phyloP scores from a whole-genome alignment of 2,888 invertebrate genomes.

The Therioaphis trifolii region DNA sequence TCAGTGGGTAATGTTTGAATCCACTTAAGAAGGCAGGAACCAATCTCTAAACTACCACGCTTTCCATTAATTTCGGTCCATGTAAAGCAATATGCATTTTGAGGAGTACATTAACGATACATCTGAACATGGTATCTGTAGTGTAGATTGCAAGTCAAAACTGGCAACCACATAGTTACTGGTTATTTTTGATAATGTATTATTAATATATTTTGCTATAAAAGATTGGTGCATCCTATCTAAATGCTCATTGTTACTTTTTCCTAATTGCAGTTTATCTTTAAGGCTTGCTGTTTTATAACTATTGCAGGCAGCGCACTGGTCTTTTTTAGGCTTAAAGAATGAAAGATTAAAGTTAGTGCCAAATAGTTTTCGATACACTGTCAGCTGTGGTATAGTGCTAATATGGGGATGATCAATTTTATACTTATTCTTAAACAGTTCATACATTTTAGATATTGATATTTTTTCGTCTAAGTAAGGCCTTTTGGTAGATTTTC shows the following conservation, averaged over 20 bases:
- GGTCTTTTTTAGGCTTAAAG: background rate
- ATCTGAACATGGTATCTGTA: background rate
- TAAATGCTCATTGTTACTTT: background rate
- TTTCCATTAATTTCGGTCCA: slow-evolving; percentile 33
- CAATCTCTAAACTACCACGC: slow-evolving; percentile 29
- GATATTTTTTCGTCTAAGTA: slow-evolving; percentile 12
- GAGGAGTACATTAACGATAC: slow-evolving; percentile 1
- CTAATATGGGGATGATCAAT: background rate
- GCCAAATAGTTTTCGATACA: background rate
- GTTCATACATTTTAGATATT: slow-evolving; percentile 4
- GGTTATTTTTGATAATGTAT: background rate
- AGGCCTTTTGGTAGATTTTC: background rate
- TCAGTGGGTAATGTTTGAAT: background rate
- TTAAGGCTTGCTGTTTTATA: background rate
- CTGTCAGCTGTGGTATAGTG: background rate
- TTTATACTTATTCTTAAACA: background rate
- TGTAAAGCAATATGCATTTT: background rate
- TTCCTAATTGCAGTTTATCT: background rate
- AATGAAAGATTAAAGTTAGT: background rate
- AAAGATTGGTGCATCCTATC: slow-evolving; percentile 5
- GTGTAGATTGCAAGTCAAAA: slow-evolving; percentile 20
- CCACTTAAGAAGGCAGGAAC: slow-evolving; percentile 14
- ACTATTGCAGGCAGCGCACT: background rate
- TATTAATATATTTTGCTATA: slow-evolving; percentile 12
- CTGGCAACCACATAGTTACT: background rate